Evolutionary conservation across 2,888 invertebrate species (phyloP), one percentile per base, ranked within the genome.

Genomic region (Drosophila dives): DNA sequence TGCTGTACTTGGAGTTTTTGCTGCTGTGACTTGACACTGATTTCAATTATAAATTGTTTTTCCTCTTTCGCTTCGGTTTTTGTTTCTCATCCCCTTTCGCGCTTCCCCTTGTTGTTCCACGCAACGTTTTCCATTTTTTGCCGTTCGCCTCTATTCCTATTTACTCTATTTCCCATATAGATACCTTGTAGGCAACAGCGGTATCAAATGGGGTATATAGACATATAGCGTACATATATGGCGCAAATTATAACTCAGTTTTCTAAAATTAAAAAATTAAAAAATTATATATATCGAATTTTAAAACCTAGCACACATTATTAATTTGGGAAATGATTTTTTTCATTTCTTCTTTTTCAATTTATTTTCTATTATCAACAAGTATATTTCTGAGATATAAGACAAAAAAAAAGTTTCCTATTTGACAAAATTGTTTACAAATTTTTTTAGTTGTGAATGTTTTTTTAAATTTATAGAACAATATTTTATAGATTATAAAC

Each of bases 41-140:
- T 87, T 85, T 85, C 88, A 85, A 85, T 85, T 85, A 85, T 83
- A 85, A 85, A 87, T 85, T 87, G 79, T 77, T 80, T 80, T 77
- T 72, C 20, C 53, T 70, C 63, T 55, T 40, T 23, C 48, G 7
- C n/a, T n/a, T 60, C 51, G 33, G 10, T 61, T 58, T 45, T 53
- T 51, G 32, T 62, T 49, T 29, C 53, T 58, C 60, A 40, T 53
- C 53, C 54, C 53, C 59, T 59, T 45, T 68, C 61, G 32, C 66
- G n/a, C 42, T 61, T 17, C 40, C 23, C 61, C 51, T 20, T 15
- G n/a, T 5, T 48, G 26, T 49, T 56, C n/a, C 36, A 23, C 4
- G 11, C 29, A 15, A 32, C 49, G 58, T 45, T 63, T 58, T 61
- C 51, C 51, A 29, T 42, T 60, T 49, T 49, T 61, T 42, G 29